Evolutionary conservation across 2,113 vertebrate species (phyloP).

Genomic region (Triplophysa siluroides): DNA sequence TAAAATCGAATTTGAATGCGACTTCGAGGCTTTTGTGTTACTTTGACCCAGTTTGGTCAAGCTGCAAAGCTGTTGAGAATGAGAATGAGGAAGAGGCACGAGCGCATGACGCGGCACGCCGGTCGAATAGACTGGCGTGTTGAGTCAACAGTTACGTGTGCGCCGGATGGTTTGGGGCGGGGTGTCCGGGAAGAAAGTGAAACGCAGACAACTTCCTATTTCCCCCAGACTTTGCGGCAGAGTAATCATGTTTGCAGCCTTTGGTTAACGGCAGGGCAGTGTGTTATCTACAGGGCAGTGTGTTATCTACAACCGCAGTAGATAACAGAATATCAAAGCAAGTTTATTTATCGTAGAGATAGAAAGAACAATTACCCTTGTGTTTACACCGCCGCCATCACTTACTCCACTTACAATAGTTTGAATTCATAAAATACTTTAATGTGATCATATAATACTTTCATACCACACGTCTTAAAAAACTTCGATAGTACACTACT

Average conservation of each 20-base stretch:
- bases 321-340: neutral
- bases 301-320: neutral
- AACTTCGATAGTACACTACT: neutral
- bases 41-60: constrained; percentile 4
- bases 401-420: too few relatives aligned
- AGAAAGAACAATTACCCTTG: too few relatives aligned
- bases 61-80: neutral
- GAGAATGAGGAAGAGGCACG: constrained; percentile 25
- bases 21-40: neutral
- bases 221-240: neutral
- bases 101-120: constrained; percentile 37
- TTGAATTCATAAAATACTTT: too few relatives aligned
- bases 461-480: too few relatives aligned
- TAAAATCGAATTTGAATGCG: neutral
- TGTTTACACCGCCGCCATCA: too few relatives aligned
- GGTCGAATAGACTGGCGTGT: neutral
- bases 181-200: constrained; percentile 63
- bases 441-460: too few relatives aligned
- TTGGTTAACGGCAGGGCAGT: too few relatives aligned
- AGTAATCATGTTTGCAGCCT: neutral
- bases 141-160: constrained; percentile 22
- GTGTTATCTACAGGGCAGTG: neutral
- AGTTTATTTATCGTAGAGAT: neutral
- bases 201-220: constrained; percentile 38
- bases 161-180: constrained; percentile 54